A percentile compares a stretch with the other conserved stretches of the same genome.
Evolutionary conservation across 2,797 vertebrate species (phyloP).

Genomic region (Varecia variegata): DNA sequence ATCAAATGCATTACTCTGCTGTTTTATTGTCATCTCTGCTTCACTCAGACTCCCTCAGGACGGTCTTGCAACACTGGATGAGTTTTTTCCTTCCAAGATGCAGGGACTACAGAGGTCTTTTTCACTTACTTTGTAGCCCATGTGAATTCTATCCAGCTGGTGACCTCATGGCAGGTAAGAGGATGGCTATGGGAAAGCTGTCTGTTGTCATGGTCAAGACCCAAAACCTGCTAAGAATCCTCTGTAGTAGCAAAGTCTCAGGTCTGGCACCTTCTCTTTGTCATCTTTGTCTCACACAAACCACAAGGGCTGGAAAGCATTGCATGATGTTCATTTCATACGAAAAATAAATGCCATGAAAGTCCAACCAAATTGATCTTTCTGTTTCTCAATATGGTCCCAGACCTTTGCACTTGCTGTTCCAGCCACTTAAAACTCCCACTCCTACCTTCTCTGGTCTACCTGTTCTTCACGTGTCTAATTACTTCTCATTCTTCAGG

Average conservation of each 20-base stretch:
- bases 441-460: background rate
- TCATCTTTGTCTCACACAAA: background rate
- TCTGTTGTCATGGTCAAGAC: background rate
- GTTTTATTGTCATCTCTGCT: background rate
- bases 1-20: background rate
- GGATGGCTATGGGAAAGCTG: background rate
- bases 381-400: background rate
- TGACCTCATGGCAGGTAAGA: background rate
- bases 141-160: background rate
- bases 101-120: background rate
- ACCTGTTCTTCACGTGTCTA: background rate
- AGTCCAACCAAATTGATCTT: background rate
- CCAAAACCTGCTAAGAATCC: background rate
- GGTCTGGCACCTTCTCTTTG: background rate
- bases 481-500: background rate
- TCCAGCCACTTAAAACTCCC: background rate
- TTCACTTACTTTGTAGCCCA: too few relatives aligned
- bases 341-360: background rate
- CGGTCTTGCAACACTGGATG: background rate
- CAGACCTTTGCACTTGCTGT: background rate
- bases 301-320: background rate
- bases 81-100: background rate
- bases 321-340: too few relatives aligned
- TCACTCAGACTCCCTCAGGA: background rate
- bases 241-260: background rate